Percentiles rank a stretch among this genome's conserved stretches.
phyloP scores from a whole-genome alignment of 37 sponge, comb jelly and placozoan species.

The Lycopodina hypogea region DNA sequence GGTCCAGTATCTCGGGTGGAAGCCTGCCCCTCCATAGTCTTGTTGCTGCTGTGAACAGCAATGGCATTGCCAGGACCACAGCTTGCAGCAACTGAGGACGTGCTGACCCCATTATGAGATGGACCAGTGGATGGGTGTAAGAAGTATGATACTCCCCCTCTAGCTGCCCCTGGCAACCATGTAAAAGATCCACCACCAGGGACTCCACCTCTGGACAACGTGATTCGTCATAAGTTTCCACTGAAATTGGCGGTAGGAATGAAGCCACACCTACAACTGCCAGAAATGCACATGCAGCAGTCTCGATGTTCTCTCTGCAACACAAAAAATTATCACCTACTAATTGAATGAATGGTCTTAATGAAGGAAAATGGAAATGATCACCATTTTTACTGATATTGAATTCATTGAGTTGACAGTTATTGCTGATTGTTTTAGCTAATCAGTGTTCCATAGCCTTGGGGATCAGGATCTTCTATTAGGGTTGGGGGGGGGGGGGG shows the following conservation, averaged over 20 bases:
- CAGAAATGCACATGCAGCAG: neutral
- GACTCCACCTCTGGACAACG: neutral
- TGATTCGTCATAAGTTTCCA: neutral
- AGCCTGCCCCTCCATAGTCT: neutral
- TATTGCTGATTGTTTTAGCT: too few species aligned
- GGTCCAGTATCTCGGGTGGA: neutral
- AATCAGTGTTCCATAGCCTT: too few species aligned
- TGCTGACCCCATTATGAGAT: neutral
- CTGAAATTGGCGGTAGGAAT: neutral
- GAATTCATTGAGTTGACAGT: too few species aligned
- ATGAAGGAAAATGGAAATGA: too few species aligned
- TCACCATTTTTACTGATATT: too few species aligned
- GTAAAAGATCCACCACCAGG: neutral
- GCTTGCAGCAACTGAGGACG: neutral
- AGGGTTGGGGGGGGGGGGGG: too few species aligned
- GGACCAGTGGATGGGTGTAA: neutral
- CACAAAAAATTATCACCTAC: neutral
- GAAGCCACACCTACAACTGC: conserved; percentile 12
- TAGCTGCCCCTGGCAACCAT: neutral
- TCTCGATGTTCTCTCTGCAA: neutral
- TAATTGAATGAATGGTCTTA: too few species aligned
- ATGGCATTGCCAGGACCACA: neutral
- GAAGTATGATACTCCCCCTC: neutral
- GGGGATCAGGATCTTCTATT: too few species aligned
- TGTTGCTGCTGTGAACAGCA: neutral